phyloP scores from a whole-genome alignment of 2,888 invertebrate species.

The Callosobruchus maculatus region DNA sequence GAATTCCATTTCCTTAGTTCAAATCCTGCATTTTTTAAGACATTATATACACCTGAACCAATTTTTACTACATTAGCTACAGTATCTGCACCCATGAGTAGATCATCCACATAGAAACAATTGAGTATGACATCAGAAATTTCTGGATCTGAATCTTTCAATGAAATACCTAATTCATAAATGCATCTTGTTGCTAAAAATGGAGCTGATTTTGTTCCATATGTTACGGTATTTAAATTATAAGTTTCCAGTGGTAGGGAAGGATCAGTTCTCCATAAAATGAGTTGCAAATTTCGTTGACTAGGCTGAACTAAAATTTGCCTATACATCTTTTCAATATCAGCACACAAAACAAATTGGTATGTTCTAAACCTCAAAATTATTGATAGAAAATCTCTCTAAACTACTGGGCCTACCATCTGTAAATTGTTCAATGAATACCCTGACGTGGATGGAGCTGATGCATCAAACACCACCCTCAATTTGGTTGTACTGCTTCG shows the following conservation, averaged over 20 bases:
- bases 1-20: background rate
- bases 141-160: slow-evolving; percentile 3
- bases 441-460: background rate
- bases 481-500: background rate
- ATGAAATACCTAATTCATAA: slow-evolving; percentile 10
- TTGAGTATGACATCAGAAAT: slow-evolving; percentile 11
- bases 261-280: slow-evolving; percentile 4
- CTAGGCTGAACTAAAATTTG: slow-evolving; percentile 2
- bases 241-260: background rate
- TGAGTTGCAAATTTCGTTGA: slow-evolving; percentile 7
- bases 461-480: background rate
- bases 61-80: slow-evolving; percentile 5
- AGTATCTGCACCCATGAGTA: slow-evolving; percentile 12
- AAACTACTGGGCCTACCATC: background rate
- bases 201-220: slow-evolving; percentile 14
- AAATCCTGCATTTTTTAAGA: slow-evolving; percentile 3
- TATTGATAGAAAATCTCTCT: background rate
- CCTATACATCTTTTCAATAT: slow-evolving; percentile 10
- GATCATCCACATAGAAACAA: slow-evolving; percentile 23
- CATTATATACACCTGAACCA: background rate
- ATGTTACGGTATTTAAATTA: slow-evolving; percentile 7
- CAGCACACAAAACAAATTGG: slow-evolving; percentile 1
- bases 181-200: slow-evolving; percentile 16
- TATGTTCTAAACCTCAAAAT: background rate
- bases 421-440: background rate